phyloP scores from a whole-genome alignment of 2,888 invertebrate genomes.

The Harpalus rubripes region DNA sequence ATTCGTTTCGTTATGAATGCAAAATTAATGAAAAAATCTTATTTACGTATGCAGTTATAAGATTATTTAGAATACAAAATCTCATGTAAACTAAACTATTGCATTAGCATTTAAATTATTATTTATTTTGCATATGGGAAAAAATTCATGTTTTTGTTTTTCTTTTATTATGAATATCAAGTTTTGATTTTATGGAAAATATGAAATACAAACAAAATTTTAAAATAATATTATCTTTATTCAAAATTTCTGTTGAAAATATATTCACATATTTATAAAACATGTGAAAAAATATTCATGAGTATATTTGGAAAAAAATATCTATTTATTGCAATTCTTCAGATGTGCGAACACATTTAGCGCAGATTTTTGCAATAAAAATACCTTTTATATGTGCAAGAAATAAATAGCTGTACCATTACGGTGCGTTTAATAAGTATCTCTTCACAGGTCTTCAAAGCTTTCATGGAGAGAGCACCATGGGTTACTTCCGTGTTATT shows the following conservation, averaged over 20 bases:
- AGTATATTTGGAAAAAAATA: too few species aligned
- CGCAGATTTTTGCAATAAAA: too few species aligned
- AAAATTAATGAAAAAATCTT: not conserved
- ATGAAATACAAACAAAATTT: not conserved
- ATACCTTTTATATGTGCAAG: too few species aligned
- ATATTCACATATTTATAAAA: not conserved
- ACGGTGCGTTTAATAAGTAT: too few species aligned
- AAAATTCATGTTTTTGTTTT: not conserved
- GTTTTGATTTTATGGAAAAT: not conserved
- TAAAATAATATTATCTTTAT: slow-evolving; percentile 1
- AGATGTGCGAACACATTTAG: too few species aligned
- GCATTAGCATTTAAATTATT: not conserved
- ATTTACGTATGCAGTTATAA: not conserved
- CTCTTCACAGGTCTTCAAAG: too few species aligned
- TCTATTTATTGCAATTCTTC: too few species aligned
- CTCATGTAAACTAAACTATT: not conserved
- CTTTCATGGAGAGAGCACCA: too few species aligned
- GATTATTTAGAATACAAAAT: not conserved
- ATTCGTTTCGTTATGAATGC: not conserved
- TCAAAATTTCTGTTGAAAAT: not conserved
- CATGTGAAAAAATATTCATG: too few species aligned
- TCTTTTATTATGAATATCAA: not conserved
- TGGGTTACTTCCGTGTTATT: too few species aligned
- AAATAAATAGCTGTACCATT: too few species aligned
- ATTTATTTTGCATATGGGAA: not conserved